phyloP scores from a whole-genome alignment of 2,888 invertebrate genomes.

The Gasteruption jaculator region DNA sequence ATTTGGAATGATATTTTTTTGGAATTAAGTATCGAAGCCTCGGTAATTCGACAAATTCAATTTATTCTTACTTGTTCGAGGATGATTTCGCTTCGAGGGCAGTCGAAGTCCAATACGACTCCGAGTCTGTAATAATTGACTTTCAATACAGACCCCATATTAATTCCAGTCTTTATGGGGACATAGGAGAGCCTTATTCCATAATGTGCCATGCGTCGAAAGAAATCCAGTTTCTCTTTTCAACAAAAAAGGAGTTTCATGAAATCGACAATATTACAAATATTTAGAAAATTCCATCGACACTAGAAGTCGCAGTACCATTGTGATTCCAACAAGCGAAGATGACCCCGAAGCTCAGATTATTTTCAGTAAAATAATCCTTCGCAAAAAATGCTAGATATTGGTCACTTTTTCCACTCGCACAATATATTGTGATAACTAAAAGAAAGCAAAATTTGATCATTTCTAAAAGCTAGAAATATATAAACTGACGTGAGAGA shows the following conservation, averaged over 20 bases:
- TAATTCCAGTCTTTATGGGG: constrained; percentile 22
- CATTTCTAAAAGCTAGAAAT: no score
- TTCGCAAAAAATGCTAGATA: no score
- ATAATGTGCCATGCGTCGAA: constrained; percentile 17
- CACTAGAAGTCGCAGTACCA: not conserved
- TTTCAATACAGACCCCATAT: constrained; percentile 25
- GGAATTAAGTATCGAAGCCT: not conserved
- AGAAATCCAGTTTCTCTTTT: constrained; percentile 26
- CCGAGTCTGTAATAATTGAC: constrained; percentile 35
- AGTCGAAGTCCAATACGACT: constrained; percentile 34
- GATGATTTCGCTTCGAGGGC: constrained; percentile 26
- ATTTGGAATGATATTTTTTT: not conserved
- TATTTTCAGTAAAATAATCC: constrained; percentile 26
- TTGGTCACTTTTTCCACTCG: no score
- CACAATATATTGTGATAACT: no score
- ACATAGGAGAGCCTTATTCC: constrained; percentile 22
- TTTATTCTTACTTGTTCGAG: constrained; percentile 30
- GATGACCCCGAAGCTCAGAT: constrained; percentile 24
- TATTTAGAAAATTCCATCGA: not conserved
- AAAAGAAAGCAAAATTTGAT: no score
- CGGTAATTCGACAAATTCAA: not conserved
- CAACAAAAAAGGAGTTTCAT: not conserved
- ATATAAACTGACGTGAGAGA: no score
- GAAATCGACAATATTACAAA: not conserved
- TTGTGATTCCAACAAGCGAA: constrained; percentile 28